These are phyloP conservation scores for Porphyrio hochstetteri DNA, from an alignment of 2,113 vertebrate species.

Conservation along the genomic window DNA sequence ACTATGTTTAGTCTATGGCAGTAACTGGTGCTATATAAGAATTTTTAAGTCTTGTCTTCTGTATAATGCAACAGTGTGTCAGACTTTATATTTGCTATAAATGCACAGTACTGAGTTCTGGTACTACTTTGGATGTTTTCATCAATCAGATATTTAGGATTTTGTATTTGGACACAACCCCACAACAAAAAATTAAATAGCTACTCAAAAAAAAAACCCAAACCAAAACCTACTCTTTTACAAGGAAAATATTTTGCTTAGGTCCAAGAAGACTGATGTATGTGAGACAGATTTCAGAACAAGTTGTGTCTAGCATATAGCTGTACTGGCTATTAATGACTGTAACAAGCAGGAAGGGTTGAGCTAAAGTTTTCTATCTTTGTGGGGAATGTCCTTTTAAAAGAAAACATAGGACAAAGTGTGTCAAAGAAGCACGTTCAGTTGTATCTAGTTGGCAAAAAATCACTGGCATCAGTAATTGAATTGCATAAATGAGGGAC, in stretches of 20 bases:
- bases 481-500: background rate
- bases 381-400: background rate
- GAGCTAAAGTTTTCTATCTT: background rate
- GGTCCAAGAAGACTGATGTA: background rate
- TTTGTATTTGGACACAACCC: background rate
- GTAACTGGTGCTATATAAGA: background rate
- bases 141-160: background rate
- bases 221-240: background rate
- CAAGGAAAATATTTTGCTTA: background rate
- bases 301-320: background rate
- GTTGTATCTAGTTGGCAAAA: background rate
- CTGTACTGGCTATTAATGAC: background rate
- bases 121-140: background rate
- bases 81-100: background rate
- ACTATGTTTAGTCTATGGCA: background rate
- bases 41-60: background rate
- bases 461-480: background rate
- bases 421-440: background rate
- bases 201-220: background rate
- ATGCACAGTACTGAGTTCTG: background rate
- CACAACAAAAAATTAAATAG: background rate
- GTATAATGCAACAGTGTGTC: background rate
- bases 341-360: background rate
- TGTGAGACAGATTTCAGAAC: background rate
- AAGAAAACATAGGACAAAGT: background rate